These are phyloP conservation scores for Empis stercorea DNA, from an alignment of 2,888 invertebrate genomes.

Conservation along the genomic window DNA sequence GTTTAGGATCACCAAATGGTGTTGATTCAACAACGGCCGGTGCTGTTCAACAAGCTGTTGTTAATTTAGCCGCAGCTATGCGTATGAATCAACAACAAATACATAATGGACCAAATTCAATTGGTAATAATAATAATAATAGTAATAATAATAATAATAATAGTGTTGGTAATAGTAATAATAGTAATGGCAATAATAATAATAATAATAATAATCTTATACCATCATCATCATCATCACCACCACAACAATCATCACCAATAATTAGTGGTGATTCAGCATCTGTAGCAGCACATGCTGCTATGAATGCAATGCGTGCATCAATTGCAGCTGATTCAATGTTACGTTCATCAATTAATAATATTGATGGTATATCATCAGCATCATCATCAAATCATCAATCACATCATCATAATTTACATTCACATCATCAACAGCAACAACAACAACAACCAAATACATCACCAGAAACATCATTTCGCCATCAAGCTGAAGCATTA, in stretches of 20 bases:
- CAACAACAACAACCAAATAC: conserved; percentile 19
- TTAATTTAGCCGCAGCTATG: conserved; percentile 66
- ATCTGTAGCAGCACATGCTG: conserved; percentile 40
- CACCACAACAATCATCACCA: conserved; percentile 38
- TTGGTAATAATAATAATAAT: not conserved
- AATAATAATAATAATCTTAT: conserved; percentile 10
- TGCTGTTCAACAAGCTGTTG: conserved; percentile 59
- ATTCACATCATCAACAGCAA: conserved; percentile 12
- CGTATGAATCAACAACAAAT: conserved; percentile 39
- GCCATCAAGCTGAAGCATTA: conserved; percentile 71
- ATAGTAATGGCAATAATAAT: not conserved
- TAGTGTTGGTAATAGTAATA: not conserved
- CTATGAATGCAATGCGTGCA: conserved; percentile 48
- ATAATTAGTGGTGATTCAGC: conserved; percentile 33
- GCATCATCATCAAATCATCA: conserved; percentile 14
- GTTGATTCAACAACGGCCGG: conserved; percentile 43
- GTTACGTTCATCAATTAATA: conserved; percentile 34
- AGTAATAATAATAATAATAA: not conserved
- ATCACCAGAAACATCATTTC: conserved; percentile 39
- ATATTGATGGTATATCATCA: not conserved
- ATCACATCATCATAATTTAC: conserved; percentile 11
- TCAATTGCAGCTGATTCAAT: conserved; percentile 43
- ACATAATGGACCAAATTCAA: conserved; percentile 14
- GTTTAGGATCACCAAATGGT: conserved; percentile 28
- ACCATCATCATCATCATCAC: conserved; percentile 24